Conservation (phyloP, 2,888 invertebrate species). For the Rhodophaea formosa region DNA sequence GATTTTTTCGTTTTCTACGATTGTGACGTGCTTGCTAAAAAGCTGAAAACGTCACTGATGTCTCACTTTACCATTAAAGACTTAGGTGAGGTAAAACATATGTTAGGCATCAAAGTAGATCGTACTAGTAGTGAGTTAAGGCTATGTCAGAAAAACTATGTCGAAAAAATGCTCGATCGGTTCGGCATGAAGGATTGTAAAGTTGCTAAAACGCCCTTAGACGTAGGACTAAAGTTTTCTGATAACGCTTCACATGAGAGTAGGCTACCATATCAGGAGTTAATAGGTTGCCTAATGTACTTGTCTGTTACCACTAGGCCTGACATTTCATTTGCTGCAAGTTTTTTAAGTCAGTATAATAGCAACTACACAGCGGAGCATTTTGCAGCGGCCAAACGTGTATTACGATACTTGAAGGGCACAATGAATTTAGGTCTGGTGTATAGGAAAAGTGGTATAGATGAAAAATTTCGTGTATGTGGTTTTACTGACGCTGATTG, state of each 20-base stretch:
- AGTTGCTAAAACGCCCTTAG: background rate
- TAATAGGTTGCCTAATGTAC: too few relatives aligned
- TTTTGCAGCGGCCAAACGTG: slow-evolving; percentile 7
- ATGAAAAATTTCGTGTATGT: too few relatives aligned
- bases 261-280: slow-evolving; percentile 1
- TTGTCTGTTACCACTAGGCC: slow-evolving; percentile 4
- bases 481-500: too few relatives aligned
- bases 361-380: background rate
- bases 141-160: background rate
- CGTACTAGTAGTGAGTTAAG: background rate
- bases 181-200: background rate
- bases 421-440: slow-evolving; percentile 14
- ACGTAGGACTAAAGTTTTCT: background rate
- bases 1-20: too few relatives aligned
- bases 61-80: too few relatives aligned
- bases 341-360: slow-evolving; percentile 4
- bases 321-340: slow-evolving; percentile 6
- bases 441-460: too few relatives aligned
- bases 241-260: background rate
- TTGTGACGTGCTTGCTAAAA: too few relatives aligned
- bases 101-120: too few relatives aligned
- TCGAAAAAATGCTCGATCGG: background rate
- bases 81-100: too few relatives aligned
- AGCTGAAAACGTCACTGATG: too few relatives aligned
- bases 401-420: slow-evolving; percentile 10